Evolutionary conservation across 2,113 vertebrate genomes (phyloP), one percentile per base, ranked within the genome.

Genomic region (Hippocampus comes): DNA sequence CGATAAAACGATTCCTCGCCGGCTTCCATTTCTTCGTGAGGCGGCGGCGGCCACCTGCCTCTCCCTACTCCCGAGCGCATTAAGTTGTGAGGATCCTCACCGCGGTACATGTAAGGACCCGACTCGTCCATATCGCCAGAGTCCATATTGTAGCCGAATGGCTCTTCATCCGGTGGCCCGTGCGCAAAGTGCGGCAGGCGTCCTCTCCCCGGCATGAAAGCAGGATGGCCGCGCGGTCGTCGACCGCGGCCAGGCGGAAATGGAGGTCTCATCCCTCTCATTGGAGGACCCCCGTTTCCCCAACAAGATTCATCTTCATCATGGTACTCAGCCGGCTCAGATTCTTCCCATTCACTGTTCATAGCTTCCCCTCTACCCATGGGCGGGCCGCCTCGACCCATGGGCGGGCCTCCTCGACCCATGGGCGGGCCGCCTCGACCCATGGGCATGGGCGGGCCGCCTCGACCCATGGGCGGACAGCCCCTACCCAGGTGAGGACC

Each of bases 281-380:
- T 89, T 38, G 92, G 92, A 73, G 94, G 92, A 71, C 93, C 90
- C 63, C 93, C 93, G 71, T 95, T 95, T 79, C 90, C 92, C 88
- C 94, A 94, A 74, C 94, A 97, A 0, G 74, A 79, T 67, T 95
- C 94, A 67, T 86, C 82, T 73, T 96, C 94, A 67, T 94, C 92
- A 70, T 88, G 92, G 87, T 93, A 97, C 67, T 96, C 94, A 1
- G 73, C 85, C 63, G 85, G 72, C 21, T 93, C 94, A 64, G 82
- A 80, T 17, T 95, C 95, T 81, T 93, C 93, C 96, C 96, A 98
- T 59, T 94, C 93, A 41, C 87, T 90, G 0, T 95, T 94, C 85
- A 93, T 86, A 92, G 63, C 92, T 79, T 89, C 94, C 93, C 94
- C 81, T 67, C 81, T 75, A 0, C 80, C 81, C 73, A 79, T 74